Evolutionary conservation across 2,797 vertebrate genomes (phyloP).

Genomic region (Poeciliopsis presidionis): DNA sequence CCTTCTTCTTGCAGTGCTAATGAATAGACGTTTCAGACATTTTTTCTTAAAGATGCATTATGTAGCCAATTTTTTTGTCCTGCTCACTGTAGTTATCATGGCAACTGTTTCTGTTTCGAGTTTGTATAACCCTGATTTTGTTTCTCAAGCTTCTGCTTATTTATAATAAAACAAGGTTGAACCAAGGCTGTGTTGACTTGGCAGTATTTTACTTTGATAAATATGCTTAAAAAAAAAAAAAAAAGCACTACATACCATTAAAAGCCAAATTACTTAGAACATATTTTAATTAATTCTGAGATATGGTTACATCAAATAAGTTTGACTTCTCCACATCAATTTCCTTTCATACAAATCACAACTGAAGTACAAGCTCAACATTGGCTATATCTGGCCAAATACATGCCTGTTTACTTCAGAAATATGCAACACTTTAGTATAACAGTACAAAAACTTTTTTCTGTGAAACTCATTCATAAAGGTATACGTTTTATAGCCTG

Average conservation of each 20-base stretch:
- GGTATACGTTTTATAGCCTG: background rate
- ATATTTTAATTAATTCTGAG: conserved; percentile 13
- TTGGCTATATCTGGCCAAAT: conserved; percentile 2
- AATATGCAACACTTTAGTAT: conserved; percentile 15
- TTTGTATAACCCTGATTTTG: conserved; percentile 8
- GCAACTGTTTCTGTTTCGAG: conserved; percentile 20
- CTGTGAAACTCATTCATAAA: conserved; percentile 2
- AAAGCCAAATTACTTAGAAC: conserved; percentile 22
- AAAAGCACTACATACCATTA: conserved; percentile 1
- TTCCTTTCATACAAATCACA: conserved; percentile 24
- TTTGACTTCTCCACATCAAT: conserved; percentile 9
- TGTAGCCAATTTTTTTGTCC: conserved; percentile 15
- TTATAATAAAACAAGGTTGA: conserved; percentile 1
- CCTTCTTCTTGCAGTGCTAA: background rate
- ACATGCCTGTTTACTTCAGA: conserved; percentile 6
- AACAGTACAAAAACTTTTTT: conserved; percentile 1
- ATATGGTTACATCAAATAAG: conserved; percentile 17
- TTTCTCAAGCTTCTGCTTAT: conserved; percentile 9
- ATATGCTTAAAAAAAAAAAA: conserved; percentile 10
- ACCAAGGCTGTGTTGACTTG: conserved; percentile 22
- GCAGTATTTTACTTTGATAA: background rate
- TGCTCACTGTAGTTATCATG: background rate
- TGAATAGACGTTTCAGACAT: background rate
- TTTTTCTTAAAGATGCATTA: conserved; percentile 4
- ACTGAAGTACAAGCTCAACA: conserved; percentile 14